These are phyloP conservation scores for Merodon equestris DNA, from an alignment of 2,888 invertebrate species.

Conservation along the genomic window DNA sequence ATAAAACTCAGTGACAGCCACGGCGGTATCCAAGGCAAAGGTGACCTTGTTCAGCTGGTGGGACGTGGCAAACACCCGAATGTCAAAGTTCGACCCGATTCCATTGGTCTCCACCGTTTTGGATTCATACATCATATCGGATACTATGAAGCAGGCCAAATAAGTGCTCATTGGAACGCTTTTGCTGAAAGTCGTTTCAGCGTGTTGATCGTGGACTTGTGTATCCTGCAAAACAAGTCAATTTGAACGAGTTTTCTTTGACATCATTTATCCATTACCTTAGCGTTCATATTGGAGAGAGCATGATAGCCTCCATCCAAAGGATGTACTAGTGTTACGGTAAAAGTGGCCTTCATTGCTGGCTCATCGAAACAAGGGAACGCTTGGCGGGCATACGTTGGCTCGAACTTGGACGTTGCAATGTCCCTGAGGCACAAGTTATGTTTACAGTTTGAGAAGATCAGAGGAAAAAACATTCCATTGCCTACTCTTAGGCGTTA, in stretches of 20 bases:
- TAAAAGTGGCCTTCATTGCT: conserved; percentile 91
- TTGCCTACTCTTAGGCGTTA: conserved; percentile 69
- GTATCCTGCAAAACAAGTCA: conserved; percentile 28
- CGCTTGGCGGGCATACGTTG: conserved; percentile 94
- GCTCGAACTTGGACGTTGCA: conserved; percentile 95
- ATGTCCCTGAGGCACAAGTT: conserved; percentile 82
- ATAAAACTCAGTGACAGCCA: conserved; percentile 87
- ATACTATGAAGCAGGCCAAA: conserved; percentile 92
- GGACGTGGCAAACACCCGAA: conserved; percentile 87
- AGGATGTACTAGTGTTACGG: conserved; percentile 87
- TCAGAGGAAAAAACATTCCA: no score
- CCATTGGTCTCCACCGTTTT: conserved; percentile 80
- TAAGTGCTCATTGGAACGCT: conserved; percentile 97
- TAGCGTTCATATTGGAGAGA: conserved; percentile 90
- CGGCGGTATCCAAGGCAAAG: conserved; percentile 87
- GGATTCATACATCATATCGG: conserved; percentile 85
- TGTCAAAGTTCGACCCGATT: conserved; percentile 82
- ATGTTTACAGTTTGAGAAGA: no score
- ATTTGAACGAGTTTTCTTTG: background rate
- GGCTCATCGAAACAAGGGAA: conserved; percentile 98
- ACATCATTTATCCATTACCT: conserved; percentile 75
- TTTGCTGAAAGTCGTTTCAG: conserved; percentile 86
- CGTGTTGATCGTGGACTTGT: conserved; percentile 79
- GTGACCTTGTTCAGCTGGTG: conserved; percentile 86
- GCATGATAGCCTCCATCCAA: conserved; percentile 83